These are phyloP conservation scores for Cephus rjabovi DNA, from an alignment of 2,888 invertebrate genomes.

Conservation along the genomic window DNA sequence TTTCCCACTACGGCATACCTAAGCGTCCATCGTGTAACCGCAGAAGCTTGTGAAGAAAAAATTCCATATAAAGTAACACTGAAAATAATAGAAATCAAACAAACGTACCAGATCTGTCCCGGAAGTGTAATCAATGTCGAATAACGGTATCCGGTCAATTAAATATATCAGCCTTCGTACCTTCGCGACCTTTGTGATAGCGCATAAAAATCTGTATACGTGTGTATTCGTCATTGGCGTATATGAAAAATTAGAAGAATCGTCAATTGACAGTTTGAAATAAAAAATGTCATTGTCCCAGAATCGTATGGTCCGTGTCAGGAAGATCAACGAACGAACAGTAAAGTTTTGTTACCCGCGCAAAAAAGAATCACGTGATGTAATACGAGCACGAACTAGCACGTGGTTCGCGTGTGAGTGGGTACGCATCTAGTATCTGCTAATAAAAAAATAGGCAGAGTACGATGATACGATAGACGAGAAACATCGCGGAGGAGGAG, in stretches of 20 bases:
- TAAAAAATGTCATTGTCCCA: background rate
- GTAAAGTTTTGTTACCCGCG: background rate
- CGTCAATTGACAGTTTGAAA: background rate
- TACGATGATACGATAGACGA: background rate
- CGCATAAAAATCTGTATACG: background rate
- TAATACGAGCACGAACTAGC: background rate
- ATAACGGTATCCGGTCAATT: background rate
- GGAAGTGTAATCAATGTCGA: background rate
- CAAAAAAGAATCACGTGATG: background rate
- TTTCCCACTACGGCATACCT: background rate
- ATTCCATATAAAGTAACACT: background rate
- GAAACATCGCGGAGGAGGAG: background rate
- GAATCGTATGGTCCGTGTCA: background rate
- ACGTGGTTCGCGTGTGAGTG: background rate
- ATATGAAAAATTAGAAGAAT: background rate
- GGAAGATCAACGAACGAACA: background rate
- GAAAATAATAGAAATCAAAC: background rate
- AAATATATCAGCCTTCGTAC: background rate
- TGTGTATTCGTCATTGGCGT: fast-evolving
- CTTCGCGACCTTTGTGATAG: background rate
- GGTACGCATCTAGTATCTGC: background rate
- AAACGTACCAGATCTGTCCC: background rate
- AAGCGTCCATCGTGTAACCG: background rate
- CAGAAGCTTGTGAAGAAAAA: background rate
- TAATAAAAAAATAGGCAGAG: background rate